Conservation (phyloP, 2,797 vertebrate genomes). For the Rhyacichthys aspro region DNA sequence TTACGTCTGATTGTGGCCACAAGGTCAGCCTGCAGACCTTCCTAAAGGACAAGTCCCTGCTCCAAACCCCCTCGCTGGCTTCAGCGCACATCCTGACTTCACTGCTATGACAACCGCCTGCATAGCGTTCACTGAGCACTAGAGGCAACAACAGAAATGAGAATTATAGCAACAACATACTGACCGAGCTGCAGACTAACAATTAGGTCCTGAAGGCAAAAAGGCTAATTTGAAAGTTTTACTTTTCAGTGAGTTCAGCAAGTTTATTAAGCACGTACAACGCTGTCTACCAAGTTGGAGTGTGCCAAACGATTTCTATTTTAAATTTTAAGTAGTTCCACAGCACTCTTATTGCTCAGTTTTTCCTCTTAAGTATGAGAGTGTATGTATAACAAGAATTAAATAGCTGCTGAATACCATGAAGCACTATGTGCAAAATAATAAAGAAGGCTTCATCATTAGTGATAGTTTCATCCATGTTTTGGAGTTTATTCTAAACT, state of each 20-base stretch:
- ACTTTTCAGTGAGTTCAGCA: constrained; percentile 12
- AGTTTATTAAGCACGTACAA: constrained; percentile 25
- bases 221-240: constrained; percentile 33
- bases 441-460: neutral
- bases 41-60: constrained; percentile 75
- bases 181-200: constrained; percentile 24
- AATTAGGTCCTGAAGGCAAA: constrained; percentile 45
- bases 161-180: constrained; percentile 46
- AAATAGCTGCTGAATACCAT: neutral
- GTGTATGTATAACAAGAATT: neutral
- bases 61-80: constrained; percentile 49
- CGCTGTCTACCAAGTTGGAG: constrained; percentile 11
- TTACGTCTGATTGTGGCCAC: constrained; percentile 83
- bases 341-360: neutral
- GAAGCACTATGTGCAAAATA: neutral
- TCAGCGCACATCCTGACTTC: constrained; percentile 66
- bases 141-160: constrained; percentile 57
- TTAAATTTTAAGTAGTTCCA: neutral
- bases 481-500: constrained; percentile 68
- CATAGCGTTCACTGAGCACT: constrained; percentile 32
- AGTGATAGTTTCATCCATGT: constrained; percentile 11
- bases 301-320: neutral
- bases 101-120: constrained; percentile 70
- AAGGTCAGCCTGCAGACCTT: constrained; percentile 84
- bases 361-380: neutral